Conservation (phyloP, 2,888 invertebrate genomes). For the Drosophila birchii region DNA sequence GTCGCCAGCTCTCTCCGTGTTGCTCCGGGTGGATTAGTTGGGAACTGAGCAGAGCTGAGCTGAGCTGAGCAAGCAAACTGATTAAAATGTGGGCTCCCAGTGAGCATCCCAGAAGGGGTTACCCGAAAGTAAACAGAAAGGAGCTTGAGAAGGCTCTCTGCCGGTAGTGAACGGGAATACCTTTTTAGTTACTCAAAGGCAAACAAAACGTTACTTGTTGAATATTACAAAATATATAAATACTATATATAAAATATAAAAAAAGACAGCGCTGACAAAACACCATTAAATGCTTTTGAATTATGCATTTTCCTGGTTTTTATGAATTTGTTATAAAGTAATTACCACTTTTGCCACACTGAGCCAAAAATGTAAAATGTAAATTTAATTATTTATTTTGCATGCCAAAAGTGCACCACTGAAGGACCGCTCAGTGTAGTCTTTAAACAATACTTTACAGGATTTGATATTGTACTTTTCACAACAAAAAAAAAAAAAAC, state of each 20-base stretch:
- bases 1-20: not conserved
- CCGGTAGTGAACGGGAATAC: not conserved
- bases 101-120: slow-evolving; percentile 3
- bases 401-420: not conserved
- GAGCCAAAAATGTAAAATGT: not conserved
- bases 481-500: not conserved
- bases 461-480: no score
- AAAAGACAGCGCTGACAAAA: not conserved
- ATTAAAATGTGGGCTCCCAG: not conserved
- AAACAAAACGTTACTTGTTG: slow-evolving; percentile 1
- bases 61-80: slow-evolving; percentile 9
- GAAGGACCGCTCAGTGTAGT: no score
- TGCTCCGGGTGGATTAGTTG: slow-evolving; percentile 35
- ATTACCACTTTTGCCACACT: slow-evolving; percentile 4
- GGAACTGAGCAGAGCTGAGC: not conserved
- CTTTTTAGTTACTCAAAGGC: not conserved
- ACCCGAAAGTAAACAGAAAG: not conserved
- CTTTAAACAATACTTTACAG: not conserved
- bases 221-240: not conserved
- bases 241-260: not conserved
- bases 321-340: slow-evolving; percentile 11
- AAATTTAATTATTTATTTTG: not conserved
- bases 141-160: not conserved
- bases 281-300: slow-evolving; percentile 5
- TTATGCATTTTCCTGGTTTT: not conserved